These are phyloP conservation scores for Brachyhypopomus occidentalis DNA, from an alignment of 2,113 vertebrate genomes.

Conservation along the genomic window DNA sequence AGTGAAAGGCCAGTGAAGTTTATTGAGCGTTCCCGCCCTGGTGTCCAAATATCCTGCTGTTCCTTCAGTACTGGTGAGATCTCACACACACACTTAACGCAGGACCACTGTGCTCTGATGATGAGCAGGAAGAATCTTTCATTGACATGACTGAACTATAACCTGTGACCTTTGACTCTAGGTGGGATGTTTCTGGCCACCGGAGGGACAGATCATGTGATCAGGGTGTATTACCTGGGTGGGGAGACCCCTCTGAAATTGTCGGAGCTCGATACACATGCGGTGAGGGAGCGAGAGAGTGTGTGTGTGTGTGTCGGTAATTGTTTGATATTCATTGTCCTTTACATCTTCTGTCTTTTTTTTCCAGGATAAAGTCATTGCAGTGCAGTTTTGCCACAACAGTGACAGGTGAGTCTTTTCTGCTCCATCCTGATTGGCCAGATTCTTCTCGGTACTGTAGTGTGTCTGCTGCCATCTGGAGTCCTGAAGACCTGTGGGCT, in stretches of 20 bases:
- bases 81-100: neutral
- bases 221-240: constrained; percentile 96
- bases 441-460: neutral
- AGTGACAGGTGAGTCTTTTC: constrained; percentile 82
- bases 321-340: neutral
- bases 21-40: constrained; percentile 92
- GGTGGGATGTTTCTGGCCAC: constrained; percentile 98
- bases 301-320: neutral
- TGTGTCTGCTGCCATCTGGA: neutral
- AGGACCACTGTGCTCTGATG: too few relatives aligned
- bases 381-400: constrained; percentile 96
- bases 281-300: constrained; percentile 76
- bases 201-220: constrained; percentile 93
- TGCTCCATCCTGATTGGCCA: neutral
- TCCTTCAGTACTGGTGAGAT: constrained; percentile 93
- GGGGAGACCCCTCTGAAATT: constrained; percentile 89
- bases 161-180: constrained; percentile 55
- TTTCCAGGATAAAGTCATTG: constrained; percentile 93
- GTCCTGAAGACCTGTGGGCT: too few relatives aligned
- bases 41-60: constrained; percentile 94
- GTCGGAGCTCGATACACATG: constrained; percentile 91
- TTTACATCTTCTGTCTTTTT: neutral
- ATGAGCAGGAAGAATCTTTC: neutral
- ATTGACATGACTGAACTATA: neutral
- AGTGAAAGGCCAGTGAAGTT: constrained; percentile 96